Percentiles rank a stretch among this genome's conserved stretches.
Conservation (phyloP, 2,797 vertebrate genomes). For the Semotilus atromaculatus region DNA sequence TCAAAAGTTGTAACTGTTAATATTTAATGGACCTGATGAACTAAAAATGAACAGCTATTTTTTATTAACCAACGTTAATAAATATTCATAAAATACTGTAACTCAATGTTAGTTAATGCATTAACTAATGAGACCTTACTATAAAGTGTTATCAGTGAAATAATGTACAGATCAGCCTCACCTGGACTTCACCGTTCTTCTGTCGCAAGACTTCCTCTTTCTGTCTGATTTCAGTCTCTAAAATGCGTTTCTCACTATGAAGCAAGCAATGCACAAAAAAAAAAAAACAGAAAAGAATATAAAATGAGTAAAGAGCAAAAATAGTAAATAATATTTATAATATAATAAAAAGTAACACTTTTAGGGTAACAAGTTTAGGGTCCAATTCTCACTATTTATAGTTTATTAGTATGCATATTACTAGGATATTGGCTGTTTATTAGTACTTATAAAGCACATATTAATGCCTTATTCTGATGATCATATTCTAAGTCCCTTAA, state of each 20-base stretch:
- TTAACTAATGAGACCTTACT: too few relatives aligned
- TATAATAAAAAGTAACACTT: background rate
- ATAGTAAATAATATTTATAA: background rate
- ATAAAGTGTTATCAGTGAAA: too few relatives aligned
- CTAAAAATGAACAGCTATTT: too few relatives aligned
- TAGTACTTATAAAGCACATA: background rate
- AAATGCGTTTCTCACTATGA: slow-evolving; percentile 87
- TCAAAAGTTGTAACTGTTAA: too few relatives aligned
- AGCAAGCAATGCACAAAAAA: background rate
- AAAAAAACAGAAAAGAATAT: background rate
- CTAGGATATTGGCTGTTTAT: background rate
- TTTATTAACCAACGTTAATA: too few relatives aligned
- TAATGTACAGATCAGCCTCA: slow-evolving; percentile 63
- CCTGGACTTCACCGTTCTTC: slow-evolving; percentile 90
- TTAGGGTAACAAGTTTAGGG: too few relatives aligned
- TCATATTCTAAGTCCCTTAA: background rate
- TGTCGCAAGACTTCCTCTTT: slow-evolving; percentile 89
- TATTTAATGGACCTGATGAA: too few relatives aligned
- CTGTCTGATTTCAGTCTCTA: slow-evolving; percentile 93
- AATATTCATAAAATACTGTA: too few relatives aligned
- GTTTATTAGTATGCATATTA: background rate
- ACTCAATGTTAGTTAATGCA: too few relatives aligned
- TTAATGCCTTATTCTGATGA: background rate
- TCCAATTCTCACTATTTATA: background rate
- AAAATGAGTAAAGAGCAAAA: background rate